Evolutionary conservation across 2,888 invertebrate genomes (phyloP).

Genomic region (Camptogramma bilineatum): DNA sequence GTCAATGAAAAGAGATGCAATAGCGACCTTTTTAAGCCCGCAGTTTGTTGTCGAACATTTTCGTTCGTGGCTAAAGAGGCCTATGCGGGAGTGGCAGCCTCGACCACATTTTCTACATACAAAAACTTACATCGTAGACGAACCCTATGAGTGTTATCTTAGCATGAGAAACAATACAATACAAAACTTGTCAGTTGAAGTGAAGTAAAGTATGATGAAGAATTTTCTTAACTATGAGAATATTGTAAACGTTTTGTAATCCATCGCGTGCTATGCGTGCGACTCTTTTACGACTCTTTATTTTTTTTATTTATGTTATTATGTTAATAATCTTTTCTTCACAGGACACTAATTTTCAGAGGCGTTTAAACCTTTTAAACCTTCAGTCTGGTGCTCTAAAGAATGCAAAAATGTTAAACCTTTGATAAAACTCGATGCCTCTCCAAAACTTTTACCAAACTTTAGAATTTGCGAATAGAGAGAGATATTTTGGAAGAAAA

Average conservation of each 20-base stretch:
- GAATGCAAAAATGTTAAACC: neutral
- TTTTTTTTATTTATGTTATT: neutral
- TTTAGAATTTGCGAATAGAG: neutral
- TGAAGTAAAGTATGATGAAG: neutral
- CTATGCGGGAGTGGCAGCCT: too few relatives aligned
- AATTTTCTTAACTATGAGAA: neutral
- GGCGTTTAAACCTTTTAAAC: neutral
- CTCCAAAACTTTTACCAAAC: neutral
- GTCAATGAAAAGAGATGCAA: too few relatives aligned
- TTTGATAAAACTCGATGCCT: neutral
- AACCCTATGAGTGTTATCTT: too few relatives aligned
- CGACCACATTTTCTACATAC: too few relatives aligned
- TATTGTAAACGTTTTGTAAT: neutral
- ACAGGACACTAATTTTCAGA: neutral
- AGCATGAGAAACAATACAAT: too few relatives aligned
- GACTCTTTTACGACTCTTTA: neutral
- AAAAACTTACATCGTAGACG: too few relatives aligned
- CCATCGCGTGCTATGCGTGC: conserved; percentile 11
- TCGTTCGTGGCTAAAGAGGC: too few relatives aligned
- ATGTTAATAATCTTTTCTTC: conserved; percentile 3
- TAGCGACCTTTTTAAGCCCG: too few relatives aligned
- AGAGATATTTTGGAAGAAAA: too few relatives aligned
- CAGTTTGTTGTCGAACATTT: too few relatives aligned
- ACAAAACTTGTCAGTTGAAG: too few relatives aligned
- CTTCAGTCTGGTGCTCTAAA: conserved; percentile 8